These are phyloP conservation scores for Macrophya alboannulata DNA, from an alignment of 2,888 invertebrate genomes.

Conservation along the genomic window DNA sequence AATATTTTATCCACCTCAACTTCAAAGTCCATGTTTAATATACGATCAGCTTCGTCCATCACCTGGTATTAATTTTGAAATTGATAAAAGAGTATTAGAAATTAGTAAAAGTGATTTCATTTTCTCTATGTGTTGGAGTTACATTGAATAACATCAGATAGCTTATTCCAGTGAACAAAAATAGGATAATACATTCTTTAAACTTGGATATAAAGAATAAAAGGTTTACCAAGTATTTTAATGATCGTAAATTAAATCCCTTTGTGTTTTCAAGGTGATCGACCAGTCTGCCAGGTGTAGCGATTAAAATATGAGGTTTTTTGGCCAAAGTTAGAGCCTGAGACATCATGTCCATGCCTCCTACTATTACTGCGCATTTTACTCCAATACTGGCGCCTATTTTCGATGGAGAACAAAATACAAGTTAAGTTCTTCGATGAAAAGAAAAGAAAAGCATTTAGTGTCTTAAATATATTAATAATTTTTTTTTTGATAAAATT, in stretches of 20 bases:
- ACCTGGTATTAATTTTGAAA: constrained; percentile 82
- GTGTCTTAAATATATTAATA: not conserved
- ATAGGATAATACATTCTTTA: constrained; percentile 49
- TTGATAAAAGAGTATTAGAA: constrained; percentile 25
- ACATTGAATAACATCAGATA: too few relatives aligned
- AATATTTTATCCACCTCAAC: constrained; percentile 98
- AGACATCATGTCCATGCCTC: constrained; percentile 99
- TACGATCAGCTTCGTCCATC: constrained; percentile 99
- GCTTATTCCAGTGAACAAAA: constrained; percentile 36
- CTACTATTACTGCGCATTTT: constrained; percentile 97
- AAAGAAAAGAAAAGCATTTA: constrained; percentile 22
- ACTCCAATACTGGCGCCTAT: constrained; percentile 94
- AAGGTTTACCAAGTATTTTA: constrained; percentile 90
- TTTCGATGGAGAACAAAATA: constrained; percentile 47
- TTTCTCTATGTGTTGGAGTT: too few relatives aligned
- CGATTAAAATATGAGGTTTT: constrained; percentile 98
- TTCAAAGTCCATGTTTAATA: constrained; percentile 99
- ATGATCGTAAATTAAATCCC: constrained; percentile 94
- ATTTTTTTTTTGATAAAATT: constrained; percentile 59
- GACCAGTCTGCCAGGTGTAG: constrained; percentile 97
- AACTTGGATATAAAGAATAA: constrained; percentile 17
- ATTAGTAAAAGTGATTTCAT: not conserved
- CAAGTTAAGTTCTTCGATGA: not conserved
- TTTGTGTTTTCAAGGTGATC: constrained; percentile 99
- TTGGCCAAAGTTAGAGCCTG: constrained; percentile 95